Evolutionary conservation across 2,797 vertebrate genomes (phyloP), one percentile per base, ranked within the genome.

Genomic region (Psittacula derbiana): DNA sequence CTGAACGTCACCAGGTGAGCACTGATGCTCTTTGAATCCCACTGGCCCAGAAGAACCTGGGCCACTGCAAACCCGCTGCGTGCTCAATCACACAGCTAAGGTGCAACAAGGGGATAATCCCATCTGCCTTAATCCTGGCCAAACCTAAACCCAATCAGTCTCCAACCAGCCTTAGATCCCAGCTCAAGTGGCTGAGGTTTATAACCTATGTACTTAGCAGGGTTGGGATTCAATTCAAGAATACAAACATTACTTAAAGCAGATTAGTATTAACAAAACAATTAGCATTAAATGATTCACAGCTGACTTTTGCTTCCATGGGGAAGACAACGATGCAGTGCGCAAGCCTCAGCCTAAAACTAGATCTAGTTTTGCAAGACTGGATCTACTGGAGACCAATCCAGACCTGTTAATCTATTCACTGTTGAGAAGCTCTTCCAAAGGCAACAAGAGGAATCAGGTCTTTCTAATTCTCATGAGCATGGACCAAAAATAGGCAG

Each of bases 1-100:
- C 98, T 98, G 88, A 98, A 98, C 1, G 86, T 99, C 60, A 99
- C 98, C 87, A 97, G 99, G 99, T 99, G 90, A 98, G 97, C 66
- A 11, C 55, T n/a, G 43, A 50, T 74, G 62, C 40, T 80, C 49
- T 50, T 69, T 36, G 36, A 69, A 64, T 47, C 31, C 50, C 66
- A 4, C n/a, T 36, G 50, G 16, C 14, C 71, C 69, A 38, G 61
- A 18, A 50, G 31, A 46, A n/a, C 19, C 18, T n/a, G 70, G 44
- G 43, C 28, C 69, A 62, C 46, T 7, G 9, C 30, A 80, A 41
- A 52, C 9, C 18, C 1, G 0, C 57, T 71, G 50, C 30, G 8
- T 55, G 10, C 60, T 23, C 33, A 61, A 43, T 50, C 46, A 62
- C 49, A 38, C 27, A 73, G 41, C 49, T 74, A 14, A 69, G 20